Base-by-base conservation (phyloP, 2,888 invertebrate species). In the Nezara viridula region DNA sequence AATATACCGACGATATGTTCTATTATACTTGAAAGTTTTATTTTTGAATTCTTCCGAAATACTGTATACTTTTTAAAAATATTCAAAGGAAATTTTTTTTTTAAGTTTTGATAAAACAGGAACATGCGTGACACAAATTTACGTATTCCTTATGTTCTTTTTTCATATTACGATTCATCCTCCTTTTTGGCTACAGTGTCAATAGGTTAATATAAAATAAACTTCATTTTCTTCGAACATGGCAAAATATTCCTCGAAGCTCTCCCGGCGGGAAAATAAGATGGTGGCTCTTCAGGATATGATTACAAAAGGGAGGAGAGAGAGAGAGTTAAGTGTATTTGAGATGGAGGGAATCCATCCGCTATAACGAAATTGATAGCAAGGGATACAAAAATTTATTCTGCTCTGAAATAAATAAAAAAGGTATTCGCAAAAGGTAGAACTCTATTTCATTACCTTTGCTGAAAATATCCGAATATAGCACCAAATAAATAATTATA, bases 291-390 rank as follows among this genome's bases (percentile, higher is more conserved):
- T 73, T 73, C 10, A 37, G 66, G 66, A 73, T 73, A 73, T 73
- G 66, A 73, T 73, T 73, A 73, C 66, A 73, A 73, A 73, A 32
- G 66, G 66, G 66, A 73, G 37, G 66, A 73, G 66, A 19, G 66
- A 32, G 66, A 73, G 66, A 19, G 66, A 32, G 66, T 73, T 73
- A 73, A 73, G 66, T 73, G 66, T 73, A 73, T 73, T 73, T 73
- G 66, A 73, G 66, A 73, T 73, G 66, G 66, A 73, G 66, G 66
- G 66, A 73, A 73, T 73, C 66, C 37, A 73, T 7, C 7, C 32
- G 19, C n/a, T 73, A 73, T 73, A 73, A 73, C 32, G 66, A 37
- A 73, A 73, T 73, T 73, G 66, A 73, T 73, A 73, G 32, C 9
- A 32, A 73, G 37, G 32, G 66, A 27, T 32, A 73, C 37, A 37